Evolutionary conservation across 2,113 vertebrate genomes (phyloP).

Genomic region (Dolichallabes microphthalmus): DNA sequence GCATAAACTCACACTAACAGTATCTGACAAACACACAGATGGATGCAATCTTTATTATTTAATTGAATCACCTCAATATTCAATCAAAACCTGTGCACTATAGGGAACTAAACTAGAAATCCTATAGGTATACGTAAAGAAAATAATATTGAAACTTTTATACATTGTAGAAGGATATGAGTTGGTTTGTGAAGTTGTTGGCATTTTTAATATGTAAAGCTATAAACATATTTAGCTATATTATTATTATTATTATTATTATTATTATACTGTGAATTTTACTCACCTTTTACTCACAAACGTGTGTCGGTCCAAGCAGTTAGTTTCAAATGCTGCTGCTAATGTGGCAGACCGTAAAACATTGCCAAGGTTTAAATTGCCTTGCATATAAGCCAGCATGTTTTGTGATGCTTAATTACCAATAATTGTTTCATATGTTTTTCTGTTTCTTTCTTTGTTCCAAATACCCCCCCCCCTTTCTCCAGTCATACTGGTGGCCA

Average conservation of each 20-base stretch:
- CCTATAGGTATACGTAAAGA: not conserved
- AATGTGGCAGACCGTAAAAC: conserved; percentile 69
- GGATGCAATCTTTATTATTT: not conserved
- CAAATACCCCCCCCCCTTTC: conserved; percentile 48
- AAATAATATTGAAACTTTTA: not conserved
- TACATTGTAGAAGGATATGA: not conserved
- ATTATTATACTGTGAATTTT: not conserved
- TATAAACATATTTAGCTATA: not conserved
- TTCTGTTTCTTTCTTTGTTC: conserved; percentile 48
- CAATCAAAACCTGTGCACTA: not conserved
- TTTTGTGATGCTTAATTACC: conserved; percentile 77
- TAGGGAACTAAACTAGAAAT: not conserved
- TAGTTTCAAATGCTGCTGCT: conserved; percentile 62
- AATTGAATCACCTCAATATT: not conserved
- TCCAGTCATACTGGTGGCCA: conserved; percentile 58
- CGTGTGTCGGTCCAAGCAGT: conserved; percentile 47
- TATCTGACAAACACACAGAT: not conserved
- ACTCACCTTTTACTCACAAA: not conserved
- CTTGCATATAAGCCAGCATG: conserved; percentile 64
- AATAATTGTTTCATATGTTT: conserved; percentile 76
- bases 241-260: not conserved
- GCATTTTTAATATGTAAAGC: not conserved
- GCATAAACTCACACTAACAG: not conserved
- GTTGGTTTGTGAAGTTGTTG: not conserved
- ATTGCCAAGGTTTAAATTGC: conserved; percentile 73